phyloP scores from a whole-genome alignment of 2,113 vertebrate genomes.

The Petrocephalus microphthalmus region DNA sequence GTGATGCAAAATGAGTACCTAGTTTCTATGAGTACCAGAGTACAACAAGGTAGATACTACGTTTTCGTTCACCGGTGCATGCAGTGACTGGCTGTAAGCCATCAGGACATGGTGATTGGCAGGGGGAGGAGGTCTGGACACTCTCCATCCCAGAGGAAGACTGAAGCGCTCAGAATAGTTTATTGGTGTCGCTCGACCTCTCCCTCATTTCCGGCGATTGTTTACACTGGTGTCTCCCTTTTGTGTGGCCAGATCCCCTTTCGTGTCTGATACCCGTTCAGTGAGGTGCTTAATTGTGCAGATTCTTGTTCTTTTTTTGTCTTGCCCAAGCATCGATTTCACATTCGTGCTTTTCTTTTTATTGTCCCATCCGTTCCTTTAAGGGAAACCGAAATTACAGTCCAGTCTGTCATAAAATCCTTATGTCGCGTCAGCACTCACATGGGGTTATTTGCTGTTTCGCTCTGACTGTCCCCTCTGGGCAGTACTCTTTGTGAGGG shows the following conservation, averaged over 20 bases:
- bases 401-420: not conserved
- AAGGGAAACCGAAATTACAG: not conserved
- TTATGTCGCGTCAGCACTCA: not conserved
- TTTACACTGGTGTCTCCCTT: not conserved
- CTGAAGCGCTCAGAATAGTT: not conserved
- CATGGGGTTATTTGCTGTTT: not conserved
- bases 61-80: not conserved
- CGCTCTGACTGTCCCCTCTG: not conserved
- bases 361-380: not conserved
- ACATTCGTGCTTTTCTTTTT: not conserved
- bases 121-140: not conserved
- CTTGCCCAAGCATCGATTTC: not conserved
- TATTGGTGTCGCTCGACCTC: not conserved
- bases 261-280: not conserved
- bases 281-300: not conserved
- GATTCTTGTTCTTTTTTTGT: slow-evolving; percentile 1
- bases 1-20: not conserved
- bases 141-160: not conserved
- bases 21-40: not conserved
- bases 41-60: not conserved
- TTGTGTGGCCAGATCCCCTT: not conserved
- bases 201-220: not conserved
- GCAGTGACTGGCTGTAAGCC: not conserved
- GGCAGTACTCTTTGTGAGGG: not conserved
- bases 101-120: not conserved